Evolutionary conservation across 1,140 invertebrate genomes (phyloP).

Genomic region (Eubasilissa regina): DNA sequence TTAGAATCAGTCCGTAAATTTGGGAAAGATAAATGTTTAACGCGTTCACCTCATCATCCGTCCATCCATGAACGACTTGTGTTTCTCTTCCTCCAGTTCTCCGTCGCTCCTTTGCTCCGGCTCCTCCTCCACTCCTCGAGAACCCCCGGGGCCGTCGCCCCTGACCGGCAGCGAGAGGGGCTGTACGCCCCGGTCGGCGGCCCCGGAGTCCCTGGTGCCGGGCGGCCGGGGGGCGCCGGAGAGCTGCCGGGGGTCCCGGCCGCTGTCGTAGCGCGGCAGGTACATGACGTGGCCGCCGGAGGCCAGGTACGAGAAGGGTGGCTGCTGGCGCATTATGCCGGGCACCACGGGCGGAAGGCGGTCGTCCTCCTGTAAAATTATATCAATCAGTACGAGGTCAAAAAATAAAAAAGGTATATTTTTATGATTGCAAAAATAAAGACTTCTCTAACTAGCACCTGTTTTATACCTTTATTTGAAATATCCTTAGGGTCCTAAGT

Average conservation of each 20-base stretch:
- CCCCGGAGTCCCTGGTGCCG: too few relatives aligned
- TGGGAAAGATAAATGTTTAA: too few relatives aligned
- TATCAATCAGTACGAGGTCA: too few relatives aligned
- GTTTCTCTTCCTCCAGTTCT: slow-evolving; percentile 55
- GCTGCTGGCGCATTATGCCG: slow-evolving; percentile 64
- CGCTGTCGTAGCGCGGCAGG: slow-evolving; percentile 77
- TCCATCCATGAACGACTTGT: slow-evolving; percentile 39
- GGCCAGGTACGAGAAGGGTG: slow-evolving; percentile 67
- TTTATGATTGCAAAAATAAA: too few relatives aligned
- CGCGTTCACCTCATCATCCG: slow-evolving; percentile 52
- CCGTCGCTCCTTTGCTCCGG: slow-evolving; percentile 52
- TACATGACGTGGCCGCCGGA: slow-evolving; percentile 85
- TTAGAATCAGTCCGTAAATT: too few relatives aligned
- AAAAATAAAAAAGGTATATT: too few relatives aligned
- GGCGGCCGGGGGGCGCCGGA: slow-evolving; percentile 50
- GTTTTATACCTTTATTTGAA: too few relatives aligned
- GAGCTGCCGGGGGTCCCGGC: slow-evolving; percentile 27
- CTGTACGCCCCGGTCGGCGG: slow-evolving; percentile 60
- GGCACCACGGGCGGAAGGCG: slow-evolving; percentile 63
- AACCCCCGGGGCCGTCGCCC: neutral
- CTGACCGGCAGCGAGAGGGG: slow-evolving; percentile 63
- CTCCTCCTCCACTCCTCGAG: slow-evolving; percentile 20
- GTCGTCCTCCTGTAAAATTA: slow-evolving; percentile 55
- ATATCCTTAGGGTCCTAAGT: too few relatives aligned
- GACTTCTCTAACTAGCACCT: too few relatives aligned